Evolutionary conservation across 2,888 invertebrate species (phyloP), one percentile per base, ranked within the genome.

Genomic region (Stictocephala bisonia): DNA sequence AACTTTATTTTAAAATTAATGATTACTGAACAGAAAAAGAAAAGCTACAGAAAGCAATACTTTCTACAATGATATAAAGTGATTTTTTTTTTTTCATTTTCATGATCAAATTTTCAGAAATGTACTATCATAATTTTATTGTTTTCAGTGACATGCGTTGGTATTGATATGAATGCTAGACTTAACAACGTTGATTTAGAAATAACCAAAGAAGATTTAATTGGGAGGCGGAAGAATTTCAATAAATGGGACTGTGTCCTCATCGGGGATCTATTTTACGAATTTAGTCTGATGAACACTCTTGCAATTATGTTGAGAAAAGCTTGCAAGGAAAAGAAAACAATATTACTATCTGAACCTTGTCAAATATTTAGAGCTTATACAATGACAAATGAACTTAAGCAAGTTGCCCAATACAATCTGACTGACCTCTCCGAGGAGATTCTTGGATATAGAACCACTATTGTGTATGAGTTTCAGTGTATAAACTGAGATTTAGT

Each of bases 191-290:
- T 85, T n/a, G 76, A 75, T 0, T 70, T 88, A n/a, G 80, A 83
- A 58, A 84, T 86, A 3, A 83, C 82, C 66, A 80, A 81, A 20
- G 77, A 82, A 2, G 85, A 90, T 80, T 81, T 87, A 31, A 83
- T 89, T 50, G 86, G 70, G 35, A 22, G 51, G 74, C 2, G 74
- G 75, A 31, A 20, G 35, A 29, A 51, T 60, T 66, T 84, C 74
- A 77, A 80, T 1, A 82, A 83, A 7, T 87, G 86, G 80, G 89
- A 91, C 77, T 84, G 88, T 1, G 83, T 91, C 73, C 82, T 91
- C 13, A 84, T 91, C 31, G 91, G 91, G 0, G 91, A 91, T 81
- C 87, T 91, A 86, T 89, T 91, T 78, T 91, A 91, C 80, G 90
- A 91, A 35, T 60, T 60, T 13, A 18, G 31, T 18, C n/a, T 60